These are phyloP conservation scores for Aphelenchoides besseyi DNA, from an alignment of 1,140 invertebrate species.

Conservation along the genomic window DNA sequence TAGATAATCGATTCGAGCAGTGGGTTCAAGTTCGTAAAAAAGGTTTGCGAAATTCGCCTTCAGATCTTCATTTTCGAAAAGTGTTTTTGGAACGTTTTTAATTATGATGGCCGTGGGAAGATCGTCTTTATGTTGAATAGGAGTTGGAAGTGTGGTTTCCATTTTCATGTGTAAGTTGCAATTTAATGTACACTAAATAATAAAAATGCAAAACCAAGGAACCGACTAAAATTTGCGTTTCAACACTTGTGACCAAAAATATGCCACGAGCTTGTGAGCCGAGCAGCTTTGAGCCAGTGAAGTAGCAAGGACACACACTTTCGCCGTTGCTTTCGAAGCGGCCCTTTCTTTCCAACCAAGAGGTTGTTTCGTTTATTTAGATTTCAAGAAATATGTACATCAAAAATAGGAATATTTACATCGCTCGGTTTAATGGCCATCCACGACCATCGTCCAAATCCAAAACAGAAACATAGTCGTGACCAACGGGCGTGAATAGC, in stretches of 20 bases:
- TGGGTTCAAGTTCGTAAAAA: conserved; percentile 51
- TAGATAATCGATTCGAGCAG: conserved; percentile 58
- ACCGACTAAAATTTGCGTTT: too few relatives aligned
- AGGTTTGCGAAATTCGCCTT: conserved; percentile 54
- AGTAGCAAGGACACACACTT: background rate
- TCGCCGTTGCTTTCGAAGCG: background rate
- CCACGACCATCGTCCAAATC: background rate
- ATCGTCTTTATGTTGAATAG: conserved; percentile 49
- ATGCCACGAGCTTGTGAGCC: too few relatives aligned
- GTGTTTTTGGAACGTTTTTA: conserved; percentile 53
- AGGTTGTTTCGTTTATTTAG: too few relatives aligned
- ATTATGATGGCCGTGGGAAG: conserved; percentile 60
- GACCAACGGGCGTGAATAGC: conserved; percentile 1
- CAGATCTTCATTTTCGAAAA: conserved; percentile 48
- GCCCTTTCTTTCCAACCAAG: background rate
- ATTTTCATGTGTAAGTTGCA: too few relatives aligned
- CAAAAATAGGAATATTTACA: too few relatives aligned
- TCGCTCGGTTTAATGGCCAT: background rate
- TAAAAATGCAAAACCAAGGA: background rate
- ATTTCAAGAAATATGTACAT: too few relatives aligned
- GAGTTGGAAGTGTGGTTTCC: too few relatives aligned
- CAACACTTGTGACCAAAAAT: background rate
- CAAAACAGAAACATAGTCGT: conserved; percentile 11
- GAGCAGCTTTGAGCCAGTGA: too few relatives aligned
- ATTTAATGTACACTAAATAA: too few relatives aligned